phyloP scores from a whole-genome alignment of 2,797 vertebrate species.

The Hydrocynus forskahlii region DNA sequence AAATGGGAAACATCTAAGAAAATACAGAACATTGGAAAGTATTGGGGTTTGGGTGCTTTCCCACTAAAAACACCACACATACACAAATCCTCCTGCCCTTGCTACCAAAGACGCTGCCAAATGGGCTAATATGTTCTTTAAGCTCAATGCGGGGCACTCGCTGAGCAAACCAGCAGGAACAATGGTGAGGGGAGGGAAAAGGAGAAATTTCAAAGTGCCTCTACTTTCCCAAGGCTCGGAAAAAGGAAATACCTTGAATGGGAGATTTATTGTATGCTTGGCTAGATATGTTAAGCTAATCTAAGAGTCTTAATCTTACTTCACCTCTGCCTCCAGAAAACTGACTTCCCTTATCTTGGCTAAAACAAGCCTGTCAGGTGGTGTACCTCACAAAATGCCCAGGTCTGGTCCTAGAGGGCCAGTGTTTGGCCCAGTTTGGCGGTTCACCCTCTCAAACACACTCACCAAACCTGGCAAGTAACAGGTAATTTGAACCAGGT shows the following conservation, averaged over 20 bases:
- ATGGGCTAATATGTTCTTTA: conserved; percentile 37
- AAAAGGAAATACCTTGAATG: neutral
- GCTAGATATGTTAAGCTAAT: neutral
- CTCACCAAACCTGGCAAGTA: no score
- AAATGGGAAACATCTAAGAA: conserved; percentile 30
- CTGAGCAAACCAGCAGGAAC: neutral
- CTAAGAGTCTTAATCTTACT: neutral
- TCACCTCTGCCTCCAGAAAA: neutral
- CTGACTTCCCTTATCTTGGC: neutral
- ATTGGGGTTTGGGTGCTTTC: neutral
- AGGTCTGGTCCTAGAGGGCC: no score
- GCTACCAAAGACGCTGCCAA: conserved; percentile 30
- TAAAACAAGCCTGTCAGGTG: neutral
- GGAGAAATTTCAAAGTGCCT: neutral
- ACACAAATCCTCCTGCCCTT: neutral
- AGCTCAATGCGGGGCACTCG: neutral
- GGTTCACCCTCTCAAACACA: no score
- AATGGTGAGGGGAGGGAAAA: neutral
- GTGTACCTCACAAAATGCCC: neutral
- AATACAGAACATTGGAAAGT: conserved; percentile 19
- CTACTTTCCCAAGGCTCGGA: neutral
- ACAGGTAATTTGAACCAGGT: no score
- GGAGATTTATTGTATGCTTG: neutral
- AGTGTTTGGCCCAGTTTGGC: no score
- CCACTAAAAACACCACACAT: conserved; percentile 21